Evolutionary conservation across 1,140 invertebrate species (phyloP).

Genomic region (Drosophila littoralis): DNA sequence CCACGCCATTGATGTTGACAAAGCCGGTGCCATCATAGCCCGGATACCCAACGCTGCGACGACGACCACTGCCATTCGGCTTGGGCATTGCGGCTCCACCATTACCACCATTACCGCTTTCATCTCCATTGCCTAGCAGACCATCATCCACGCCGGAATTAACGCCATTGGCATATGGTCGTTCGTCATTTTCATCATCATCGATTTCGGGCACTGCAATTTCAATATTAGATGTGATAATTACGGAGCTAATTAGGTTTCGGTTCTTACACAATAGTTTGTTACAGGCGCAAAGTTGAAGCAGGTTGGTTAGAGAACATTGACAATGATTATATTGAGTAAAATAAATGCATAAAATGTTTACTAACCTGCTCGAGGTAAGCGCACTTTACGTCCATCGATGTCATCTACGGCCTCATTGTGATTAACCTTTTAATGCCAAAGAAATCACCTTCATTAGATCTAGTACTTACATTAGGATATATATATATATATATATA

Average conservation of each 20-base stretch:
- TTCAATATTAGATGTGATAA: neutral
- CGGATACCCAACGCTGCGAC: conserved; percentile 62
- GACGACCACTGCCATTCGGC: conserved; percentile 39
- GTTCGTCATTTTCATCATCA: conserved; percentile 84
- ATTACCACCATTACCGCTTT: too few relatives aligned
- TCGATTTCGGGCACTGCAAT: conserved; percentile 81
- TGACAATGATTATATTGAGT: conserved; percentile 20
- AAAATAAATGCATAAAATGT: conserved; percentile 17
- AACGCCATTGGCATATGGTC: conserved; percentile 71
- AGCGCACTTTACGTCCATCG: conserved; percentile 37
- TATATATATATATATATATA: neutral
- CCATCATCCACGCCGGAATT: conserved; percentile 86
- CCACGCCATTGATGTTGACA: conserved; percentile 71
- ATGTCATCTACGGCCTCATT: conserved; percentile 40
- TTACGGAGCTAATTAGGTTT: too few relatives aligned
- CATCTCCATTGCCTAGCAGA: conserved; percentile 60
- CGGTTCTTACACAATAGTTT: conserved; percentile 24
- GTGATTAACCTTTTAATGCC: conserved; percentile 49
- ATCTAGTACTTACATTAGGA: too few relatives aligned
- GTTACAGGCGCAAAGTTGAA: neutral
- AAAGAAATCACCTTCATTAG: conserved; percentile 2
- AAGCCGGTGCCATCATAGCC: conserved; percentile 60
- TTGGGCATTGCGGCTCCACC: conserved; percentile 8
- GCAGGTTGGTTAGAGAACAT: conserved; percentile 20
- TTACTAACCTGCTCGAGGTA: conserved; percentile 65